Evolutionary conservation across 2,113 vertebrate species (phyloP), one percentile per base, ranked within the genome.

Genomic region (Ia io): DNA sequence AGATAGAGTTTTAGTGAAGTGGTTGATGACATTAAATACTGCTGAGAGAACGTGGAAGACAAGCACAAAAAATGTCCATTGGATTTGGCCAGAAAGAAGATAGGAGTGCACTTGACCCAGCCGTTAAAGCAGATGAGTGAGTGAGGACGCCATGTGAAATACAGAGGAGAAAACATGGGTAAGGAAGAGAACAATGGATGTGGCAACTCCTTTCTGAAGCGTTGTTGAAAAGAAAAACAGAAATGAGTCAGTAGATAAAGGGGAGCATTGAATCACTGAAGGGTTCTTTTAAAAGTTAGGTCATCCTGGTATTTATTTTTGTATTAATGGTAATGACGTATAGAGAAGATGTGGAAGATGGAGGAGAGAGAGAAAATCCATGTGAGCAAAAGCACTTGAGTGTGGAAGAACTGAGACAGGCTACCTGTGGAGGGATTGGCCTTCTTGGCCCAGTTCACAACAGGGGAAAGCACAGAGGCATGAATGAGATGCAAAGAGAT

Each of bases 401-500:
- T 42, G 6, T n/a, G 11, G 16, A 77, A 47, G 20, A 9, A 10
- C 1, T 4, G 3, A 74, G 11, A 4, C 42, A 37, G 63, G 13
- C 8, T 28, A 77, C 9, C 49, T 11, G 17, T 23, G n/a, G 7
- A 30, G 1, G 30, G 37, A 1, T 11, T 78, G 35, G 7, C 42
- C 16, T 3, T 1, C 28, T 28, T 2, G 9, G 22, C 30, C 51
- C n/a, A 2, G 5, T 28, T 67, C 49, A 61, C 5, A 23, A 9
- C 17, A 35, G 17, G 2, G 28, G 8, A 1, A 28, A 28, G 3
- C 5, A 0, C 10, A 25, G 12, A 73, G n/a, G 13, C 16, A 3
- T 14, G 3, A 8, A 30, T 5, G 16, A 37, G 14, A 23, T 3
- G 5, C 5, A 59, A 28, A 28, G 4, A 1, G 4, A 30, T 0